Conservation (phyloP, 2,797 vertebrate species). For the Philypnodon macrostomus region DNA sequence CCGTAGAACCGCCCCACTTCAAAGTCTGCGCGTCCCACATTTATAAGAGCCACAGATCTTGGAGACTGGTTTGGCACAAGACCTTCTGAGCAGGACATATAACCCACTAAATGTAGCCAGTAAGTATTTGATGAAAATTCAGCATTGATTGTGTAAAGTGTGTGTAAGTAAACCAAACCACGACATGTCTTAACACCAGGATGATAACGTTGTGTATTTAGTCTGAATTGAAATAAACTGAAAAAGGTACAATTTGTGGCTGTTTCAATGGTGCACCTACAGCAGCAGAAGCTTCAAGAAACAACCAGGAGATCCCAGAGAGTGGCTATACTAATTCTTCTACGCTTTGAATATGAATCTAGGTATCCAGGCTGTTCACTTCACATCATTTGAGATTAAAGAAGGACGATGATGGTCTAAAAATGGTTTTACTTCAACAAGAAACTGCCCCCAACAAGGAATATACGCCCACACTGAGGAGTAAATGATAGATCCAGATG, state of each 20-base stretch:
- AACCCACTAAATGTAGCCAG: slow-evolving; percentile 77
- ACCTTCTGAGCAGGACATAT: slow-evolving; percentile 76
- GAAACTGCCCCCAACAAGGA: slow-evolving; percentile 70
- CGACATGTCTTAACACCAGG: slow-evolving; percentile 73
- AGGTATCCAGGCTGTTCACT: slow-evolving; percentile 80
- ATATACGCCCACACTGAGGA: slow-evolving; percentile 74
- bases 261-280: slow-evolving; percentile 67
- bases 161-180: slow-evolving; percentile 82
- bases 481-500: slow-evolving; percentile 73
- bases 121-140: slow-evolving; percentile 81
- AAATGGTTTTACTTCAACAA: slow-evolving; percentile 78
- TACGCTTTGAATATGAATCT: slow-evolving; percentile 82
- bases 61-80: slow-evolving; percentile 75
- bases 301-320: slow-evolving; percentile 24
- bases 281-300: slow-evolving; percentile 49
- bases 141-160: slow-evolving; percentile 80
- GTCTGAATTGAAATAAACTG: slow-evolving; percentile 66
- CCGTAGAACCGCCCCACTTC: slow-evolving; percentile 18
- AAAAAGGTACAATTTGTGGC: slow-evolving; percentile 53
- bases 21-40: slow-evolving; percentile 22
- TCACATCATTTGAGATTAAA: slow-evolving; percentile 79
- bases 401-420: slow-evolving; percentile 81
- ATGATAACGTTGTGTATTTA: slow-evolving; percentile 52
- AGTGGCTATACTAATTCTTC: slow-evolving; percentile 72
- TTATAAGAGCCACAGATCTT: slow-evolving; percentile 72